Base-by-base conservation (phyloP, 2,797 vertebrate species). In the Carapus acus region DNA sequence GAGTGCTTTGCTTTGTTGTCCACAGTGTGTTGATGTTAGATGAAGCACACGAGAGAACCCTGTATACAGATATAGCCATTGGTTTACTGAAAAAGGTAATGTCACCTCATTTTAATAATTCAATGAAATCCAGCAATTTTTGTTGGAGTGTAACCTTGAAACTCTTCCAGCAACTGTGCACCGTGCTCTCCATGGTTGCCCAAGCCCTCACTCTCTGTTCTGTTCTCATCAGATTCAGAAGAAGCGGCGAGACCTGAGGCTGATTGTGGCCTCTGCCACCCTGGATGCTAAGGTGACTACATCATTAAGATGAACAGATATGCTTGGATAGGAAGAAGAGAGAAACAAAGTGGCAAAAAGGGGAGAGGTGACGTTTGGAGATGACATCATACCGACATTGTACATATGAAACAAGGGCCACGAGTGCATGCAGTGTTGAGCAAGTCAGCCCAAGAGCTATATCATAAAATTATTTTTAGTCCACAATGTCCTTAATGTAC, bases 61-160 rank as follows among this genome's bases (percentile, higher is more conserved):
- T 99, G 38, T 96, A 96, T 67, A 99, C 96, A 13, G 96, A 99
- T 80, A 97, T 99, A 69, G 93, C 93, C 56, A 93, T 98, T 47
- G 96, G 96, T 38, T 88, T 99, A 15, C 87, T 99, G 31, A 98
- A 97, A 86, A 99, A 99, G 94, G 96, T 98, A 62, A 77, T 18
- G 7, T 15, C 24, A 6, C 7, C 16, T 24, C 22, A 20, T 21
- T 19, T 13, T 27, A 7, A 18, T 2, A 37, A 12, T n/a, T 7
- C 22, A 21, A 9, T 17, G 14, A 36, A 36, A 36, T 36, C 12
- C 14, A 49, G 16, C 33, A n/a, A n/a, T 49, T 54, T 36, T 8
- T 16, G 33, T 12, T 15, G 13, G 31, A 33, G 31, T 33, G 14
- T 33, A 33, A 13, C 31, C 31, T 33, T 33, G 31, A 33, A 33